phyloP scores from a whole-genome alignment of 2,888 invertebrate genomes.

The Machimus atricapillus region DNA sequence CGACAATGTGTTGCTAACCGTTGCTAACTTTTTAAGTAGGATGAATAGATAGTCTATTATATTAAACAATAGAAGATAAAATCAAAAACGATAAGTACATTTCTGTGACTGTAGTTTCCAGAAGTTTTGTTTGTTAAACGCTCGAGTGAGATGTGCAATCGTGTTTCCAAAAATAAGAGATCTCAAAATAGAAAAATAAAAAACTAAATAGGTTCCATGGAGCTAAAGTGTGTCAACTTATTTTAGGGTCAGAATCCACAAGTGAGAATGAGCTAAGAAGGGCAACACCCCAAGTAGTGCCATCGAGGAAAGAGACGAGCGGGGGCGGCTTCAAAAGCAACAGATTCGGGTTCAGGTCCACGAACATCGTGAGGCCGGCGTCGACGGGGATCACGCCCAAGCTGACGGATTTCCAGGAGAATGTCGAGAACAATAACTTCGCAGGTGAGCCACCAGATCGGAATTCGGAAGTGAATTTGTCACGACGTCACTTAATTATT shows the following conservation, averaged over 20 bases:
- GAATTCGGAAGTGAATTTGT: slow-evolving; percentile 26
- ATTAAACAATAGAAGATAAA: too few relatives aligned
- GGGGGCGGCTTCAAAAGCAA: slow-evolving; percentile 65
- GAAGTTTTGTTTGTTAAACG: background rate
- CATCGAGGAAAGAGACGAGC: background rate
- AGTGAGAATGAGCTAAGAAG: slow-evolving; percentile 42
- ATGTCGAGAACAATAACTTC: slow-evolving; percentile 64
- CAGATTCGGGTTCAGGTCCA: slow-evolving; percentile 80
- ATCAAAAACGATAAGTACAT: background rate
- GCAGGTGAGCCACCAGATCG: slow-evolving; percentile 57
- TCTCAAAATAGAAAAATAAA: slow-evolving; percentile 14
- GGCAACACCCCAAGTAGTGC: slow-evolving; percentile 10
- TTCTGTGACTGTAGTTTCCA: background rate
- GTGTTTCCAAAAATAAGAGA: background rate
- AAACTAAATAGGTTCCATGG: background rate
- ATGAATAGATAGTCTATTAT: too few relatives aligned
- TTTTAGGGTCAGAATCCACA: slow-evolving; percentile 55
- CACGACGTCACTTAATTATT: background rate
- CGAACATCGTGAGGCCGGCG: slow-evolving; percentile 61
- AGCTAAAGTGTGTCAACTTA: slow-evolving; percentile 39
- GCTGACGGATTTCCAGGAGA: slow-evolving; percentile 69
- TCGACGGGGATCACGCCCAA: slow-evolving; percentile 71
- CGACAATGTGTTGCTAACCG: too few relatives aligned
- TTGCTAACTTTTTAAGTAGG: too few relatives aligned
- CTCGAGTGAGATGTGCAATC: background rate